phyloP scores from a whole-genome alignment of 1,140 invertebrate genomes.

The Semibalanus balanoides region DNA sequence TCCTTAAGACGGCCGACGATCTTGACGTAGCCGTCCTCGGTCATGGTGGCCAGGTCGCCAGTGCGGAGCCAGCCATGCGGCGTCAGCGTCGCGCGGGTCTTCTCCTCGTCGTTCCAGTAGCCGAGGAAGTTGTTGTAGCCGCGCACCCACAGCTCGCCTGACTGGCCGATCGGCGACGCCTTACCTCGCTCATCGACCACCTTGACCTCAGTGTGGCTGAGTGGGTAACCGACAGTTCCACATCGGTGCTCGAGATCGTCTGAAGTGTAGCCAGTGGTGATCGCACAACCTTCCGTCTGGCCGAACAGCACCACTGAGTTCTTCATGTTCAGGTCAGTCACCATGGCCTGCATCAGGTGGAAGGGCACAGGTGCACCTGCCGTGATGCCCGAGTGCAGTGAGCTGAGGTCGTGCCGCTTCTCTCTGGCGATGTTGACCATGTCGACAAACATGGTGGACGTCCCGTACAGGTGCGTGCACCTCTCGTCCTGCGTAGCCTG shows the following conservation, averaged over 20 bases:
- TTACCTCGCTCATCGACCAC: too few species aligned
- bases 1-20: conserved; percentile 77
- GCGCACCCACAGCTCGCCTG: too few species aligned
- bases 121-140: too few species aligned
- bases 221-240: too few species aligned
- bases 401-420: conserved; percentile 29
- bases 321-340: conserved; percentile 30
- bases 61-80: too few species aligned
- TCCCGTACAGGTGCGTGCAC: conserved; percentile 69
- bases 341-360: conserved; percentile 48
- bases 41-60: conserved; percentile 58
- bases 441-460: conserved; percentile 94
- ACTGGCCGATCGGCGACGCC: too few species aligned
- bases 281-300: too few species aligned
- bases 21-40: conserved; percentile 56
- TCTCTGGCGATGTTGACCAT: conserved; percentile 40
- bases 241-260: too few species aligned
- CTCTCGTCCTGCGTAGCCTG: conserved; percentile 51
- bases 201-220: too few species aligned
- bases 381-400: conserved; percentile 43
- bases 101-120: too few species aligned
- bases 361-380: conserved; percentile 63
- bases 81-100: too few species aligned
- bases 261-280: too few species aligned
- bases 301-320: conserved; percentile 15